Evolutionary conservation across 2,888 invertebrate species (phyloP).

Genomic region (Quadroppia sp.): DNA sequence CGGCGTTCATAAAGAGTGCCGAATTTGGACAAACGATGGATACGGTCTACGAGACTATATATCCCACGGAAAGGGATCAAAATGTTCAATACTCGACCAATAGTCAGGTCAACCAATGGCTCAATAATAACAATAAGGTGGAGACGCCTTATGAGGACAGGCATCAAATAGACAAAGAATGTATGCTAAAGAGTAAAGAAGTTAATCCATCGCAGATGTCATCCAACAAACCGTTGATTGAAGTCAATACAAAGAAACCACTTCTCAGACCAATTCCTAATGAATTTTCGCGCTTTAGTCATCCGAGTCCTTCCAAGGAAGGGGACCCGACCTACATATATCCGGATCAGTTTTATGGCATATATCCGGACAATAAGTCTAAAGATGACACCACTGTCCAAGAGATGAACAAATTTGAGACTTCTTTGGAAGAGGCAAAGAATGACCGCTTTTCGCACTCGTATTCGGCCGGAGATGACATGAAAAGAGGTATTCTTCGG

Average conservation of each 20-base stretch:
- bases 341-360: constrained; percentile 25
- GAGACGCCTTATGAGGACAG: neutral
- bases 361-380: neutral
- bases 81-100: neutral
- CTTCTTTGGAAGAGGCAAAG: neutral
- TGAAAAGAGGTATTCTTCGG: neutral
- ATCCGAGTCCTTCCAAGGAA: neutral
- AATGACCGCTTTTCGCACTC: constrained; percentile 1
- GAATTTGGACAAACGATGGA: constrained; percentile 17
- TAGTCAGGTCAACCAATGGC: constrained; percentile 12
- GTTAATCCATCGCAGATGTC: neutral
- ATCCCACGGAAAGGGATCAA: neutral
- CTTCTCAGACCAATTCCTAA: neutral
- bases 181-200: neutral
- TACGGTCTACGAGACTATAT: constrained; percentile 16
- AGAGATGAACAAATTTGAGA: neutral
- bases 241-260: neutral
- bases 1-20: constrained; percentile 1
- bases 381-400: neutral
- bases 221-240: neutral
- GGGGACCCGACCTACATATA: constrained; percentile 11
- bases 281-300: neutral
- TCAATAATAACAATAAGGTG: neutral
- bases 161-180: neutral
- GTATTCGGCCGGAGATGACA: constrained; percentile 21